These are phyloP conservation scores for Tenualosa thibaudeaui DNA, from an alignment of 2,797 vertebrate species.

Conservation along the genomic window DNA sequence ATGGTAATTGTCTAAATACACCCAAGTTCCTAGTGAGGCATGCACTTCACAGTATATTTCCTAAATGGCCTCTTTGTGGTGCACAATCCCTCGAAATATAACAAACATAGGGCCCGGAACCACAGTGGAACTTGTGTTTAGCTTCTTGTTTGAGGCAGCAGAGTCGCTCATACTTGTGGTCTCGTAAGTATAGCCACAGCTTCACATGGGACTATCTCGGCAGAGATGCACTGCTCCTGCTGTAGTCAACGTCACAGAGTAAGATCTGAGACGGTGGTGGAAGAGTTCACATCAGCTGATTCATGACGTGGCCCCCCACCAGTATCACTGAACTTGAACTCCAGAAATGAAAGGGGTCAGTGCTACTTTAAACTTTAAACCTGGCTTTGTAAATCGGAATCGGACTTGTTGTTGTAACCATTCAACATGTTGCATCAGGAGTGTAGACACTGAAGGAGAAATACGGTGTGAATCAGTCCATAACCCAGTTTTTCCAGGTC, in stretches of 20 bases:
- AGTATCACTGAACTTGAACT: too few species aligned
- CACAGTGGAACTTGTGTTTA: slow-evolving; percentile 39
- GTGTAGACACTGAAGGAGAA: neutral
- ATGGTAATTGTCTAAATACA: slow-evolving; percentile 23
- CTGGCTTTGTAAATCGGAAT: neutral
- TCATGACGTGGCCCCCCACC: neutral
- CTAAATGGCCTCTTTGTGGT: slow-evolving; percentile 26
- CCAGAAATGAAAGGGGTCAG: neutral
- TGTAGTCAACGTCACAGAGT: neutral
- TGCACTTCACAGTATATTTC: slow-evolving; percentile 27
- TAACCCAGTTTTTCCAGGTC: too few species aligned
- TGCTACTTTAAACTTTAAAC: neutral
- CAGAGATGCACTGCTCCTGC: slow-evolving; percentile 4
- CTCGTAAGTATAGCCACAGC: slow-evolving; percentile 31
- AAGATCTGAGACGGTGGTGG: neutral
- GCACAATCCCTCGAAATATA: slow-evolving; percentile 24
- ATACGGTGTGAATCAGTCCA: too few species aligned
- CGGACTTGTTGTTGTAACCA: neutral
- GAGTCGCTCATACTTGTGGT: slow-evolving; percentile 38
- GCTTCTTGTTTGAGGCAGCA: slow-evolving; percentile 27
- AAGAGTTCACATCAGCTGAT: neutral
- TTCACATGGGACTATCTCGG: slow-evolving; percentile 8
- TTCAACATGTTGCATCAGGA: neutral
- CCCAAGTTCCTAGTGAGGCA: slow-evolving; percentile 11
- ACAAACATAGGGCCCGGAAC: slow-evolving; percentile 25